Evolutionary conservation across 23 tunicate species (phyloP), one percentile per base, ranked within the genome.

Genomic region (Oikopleura dioica): DNA sequence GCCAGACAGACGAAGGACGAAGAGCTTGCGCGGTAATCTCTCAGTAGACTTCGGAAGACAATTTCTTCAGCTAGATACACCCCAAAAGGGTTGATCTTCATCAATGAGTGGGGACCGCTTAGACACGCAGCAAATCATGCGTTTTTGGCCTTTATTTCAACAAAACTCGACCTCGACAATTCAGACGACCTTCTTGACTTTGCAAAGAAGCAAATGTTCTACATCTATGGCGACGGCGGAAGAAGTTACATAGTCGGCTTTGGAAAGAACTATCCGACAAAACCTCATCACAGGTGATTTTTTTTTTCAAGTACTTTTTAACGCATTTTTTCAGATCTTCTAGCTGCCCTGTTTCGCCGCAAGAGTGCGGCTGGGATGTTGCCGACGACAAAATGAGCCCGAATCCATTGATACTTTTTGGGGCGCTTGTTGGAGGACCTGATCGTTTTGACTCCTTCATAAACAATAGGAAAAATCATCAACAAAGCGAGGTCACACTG

Each of bases 361-460:
- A 35, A 33, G 69, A 76, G 2, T 94, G 99, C 36, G 85, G 92
- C 12, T 81, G 81, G 50, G 35, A 81, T 35, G 78, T 78, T 44
- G 50, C 81, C 28, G 59, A 76, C 1, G 77, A 83, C 79, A 55
- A 24, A 35, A 68, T 36, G 0, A 79, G 79, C 0, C 79, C 95
- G 1, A 94, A 94, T 78, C 87, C 95, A 1, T 84, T 76, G 37
- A 80, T 79, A 16, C 77, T 94, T 31, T 94, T 80, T 38, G 99
- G 99, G 0, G 99, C 89, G 0, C 75, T 94, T 37, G 99, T 94
- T 4, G 99, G 99, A 0, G 99, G 99, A 26, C 99, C 99, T 0
- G 81, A 81, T 37, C 34, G 23, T 0, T 0, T 36, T 0, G 99
- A 87, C 0, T n/a, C 37, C 1, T 94, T 83, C 78, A 33, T 36